Conservation (phyloP, 2,888 invertebrate genomes). For the Phyllotreta cruciferae region DNA sequence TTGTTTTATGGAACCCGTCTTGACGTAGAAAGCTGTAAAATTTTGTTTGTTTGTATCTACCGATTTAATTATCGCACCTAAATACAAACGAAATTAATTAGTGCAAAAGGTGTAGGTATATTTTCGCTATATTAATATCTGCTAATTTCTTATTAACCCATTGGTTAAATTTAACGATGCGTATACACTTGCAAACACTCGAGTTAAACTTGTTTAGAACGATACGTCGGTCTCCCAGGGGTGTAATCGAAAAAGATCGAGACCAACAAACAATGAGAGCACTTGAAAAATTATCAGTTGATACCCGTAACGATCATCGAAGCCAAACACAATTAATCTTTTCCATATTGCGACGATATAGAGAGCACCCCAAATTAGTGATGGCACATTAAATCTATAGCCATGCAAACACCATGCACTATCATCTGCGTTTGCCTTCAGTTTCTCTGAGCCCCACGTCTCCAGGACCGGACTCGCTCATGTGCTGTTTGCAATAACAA, state of each 20-base stretch:
- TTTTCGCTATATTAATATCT: no score
- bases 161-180: not conserved
- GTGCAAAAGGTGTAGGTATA: no score
- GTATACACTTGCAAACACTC: no score
- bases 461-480: slow-evolving; percentile 22
- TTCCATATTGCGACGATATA: slow-evolving; percentile 54
- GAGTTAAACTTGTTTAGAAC: slow-evolving; percentile 7
- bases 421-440: slow-evolving; percentile 51
- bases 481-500: not conserved
- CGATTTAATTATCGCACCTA: no score
- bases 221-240: slow-evolving; percentile 1
- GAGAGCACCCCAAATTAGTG: slow-evolving; percentile 60
- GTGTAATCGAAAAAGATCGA: slow-evolving; percentile 20
- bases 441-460: slow-evolving; percentile 26
- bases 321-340: slow-evolving; percentile 56
- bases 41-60: no score
- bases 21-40: no score
- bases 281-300: slow-evolving; percentile 53
- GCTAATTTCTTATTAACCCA: not conserved
- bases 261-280: slow-evolving; percentile 36
- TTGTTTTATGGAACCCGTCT: slow-evolving; percentile 11
- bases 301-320: slow-evolving; percentile 51
- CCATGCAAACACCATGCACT: slow-evolving; percentile 57
- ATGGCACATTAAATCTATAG: slow-evolving; percentile 61
- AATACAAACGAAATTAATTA: no score